Percentiles rank a stretch among this genome's conserved stretches.
phyloP scores from a whole-genome alignment of 2,797 vertebrate genomes.

The Yasuhikotakia modesta region DNA sequence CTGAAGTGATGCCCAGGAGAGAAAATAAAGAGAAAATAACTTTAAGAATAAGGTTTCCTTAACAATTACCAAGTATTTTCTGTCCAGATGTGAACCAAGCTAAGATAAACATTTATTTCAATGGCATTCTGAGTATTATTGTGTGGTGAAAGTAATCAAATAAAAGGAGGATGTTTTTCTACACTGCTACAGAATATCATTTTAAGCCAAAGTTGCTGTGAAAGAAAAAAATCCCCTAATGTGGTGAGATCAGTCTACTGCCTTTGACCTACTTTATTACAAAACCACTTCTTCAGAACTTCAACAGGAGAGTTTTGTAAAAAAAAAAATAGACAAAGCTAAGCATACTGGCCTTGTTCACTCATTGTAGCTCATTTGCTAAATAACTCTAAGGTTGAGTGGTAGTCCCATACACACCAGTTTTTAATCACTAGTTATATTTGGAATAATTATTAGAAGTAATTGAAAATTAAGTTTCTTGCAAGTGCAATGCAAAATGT shows the following conservation, averaged over 20 bases:
- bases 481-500: no score
- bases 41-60: no score
- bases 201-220: background rate
- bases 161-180: background rate
- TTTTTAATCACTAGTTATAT: background rate
- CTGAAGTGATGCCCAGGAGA: background rate
- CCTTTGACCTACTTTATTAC: slow-evolving; percentile 49
- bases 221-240: slow-evolving; percentile 25
- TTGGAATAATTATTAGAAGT: no score
- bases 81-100: no score
- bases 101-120: background rate
- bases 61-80: no score
- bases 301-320: background rate
- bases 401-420: background rate
- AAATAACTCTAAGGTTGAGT: background rate
- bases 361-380: background rate
- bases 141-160: background rate
- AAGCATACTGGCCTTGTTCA: background rate
- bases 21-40: no score
- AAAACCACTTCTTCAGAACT: slow-evolving; percentile 37
- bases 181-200: background rate
- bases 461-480: no score
- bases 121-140: background rate
- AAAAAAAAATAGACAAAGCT: slow-evolving; percentile 40
- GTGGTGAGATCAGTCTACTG: slow-evolving; percentile 43